Percentiles rank a stretch among this genome's conserved stretches.
Evolutionary conservation across 2,113 vertebrate species (phyloP).

Genomic region (Dascyllus trimaculatus): DNA sequence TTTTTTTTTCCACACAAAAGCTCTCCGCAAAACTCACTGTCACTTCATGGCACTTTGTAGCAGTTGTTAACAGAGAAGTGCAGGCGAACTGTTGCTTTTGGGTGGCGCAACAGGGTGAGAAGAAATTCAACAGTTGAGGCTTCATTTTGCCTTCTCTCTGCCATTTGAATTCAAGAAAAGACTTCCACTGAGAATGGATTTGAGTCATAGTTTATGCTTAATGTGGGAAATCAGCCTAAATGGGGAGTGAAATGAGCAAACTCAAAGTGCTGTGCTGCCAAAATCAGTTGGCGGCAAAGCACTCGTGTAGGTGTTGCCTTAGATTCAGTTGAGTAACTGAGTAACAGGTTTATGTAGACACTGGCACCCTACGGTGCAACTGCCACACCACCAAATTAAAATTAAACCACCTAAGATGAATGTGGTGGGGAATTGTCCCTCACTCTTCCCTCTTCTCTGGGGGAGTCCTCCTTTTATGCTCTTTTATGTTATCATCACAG

Average conservation of each 20-base stretch:
- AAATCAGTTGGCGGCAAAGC: slow-evolving; percentile 36
- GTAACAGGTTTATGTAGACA: slow-evolving; percentile 59
- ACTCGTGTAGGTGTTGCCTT: slow-evolving; percentile 49
- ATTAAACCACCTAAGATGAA: slow-evolving; percentile 48
- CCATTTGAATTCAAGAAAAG: slow-evolving; percentile 29
- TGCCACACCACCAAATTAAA: slow-evolving; percentile 46
- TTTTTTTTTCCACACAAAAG: not conserved
- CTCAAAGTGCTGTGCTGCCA: slow-evolving; percentile 19
- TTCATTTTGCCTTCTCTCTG: slow-evolving; percentile 2
- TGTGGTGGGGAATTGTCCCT: slow-evolving; percentile 7
- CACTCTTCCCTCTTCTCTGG: slow-evolving; percentile 7
- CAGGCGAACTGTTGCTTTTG: slow-evolving; percentile 1
- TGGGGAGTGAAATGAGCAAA: slow-evolving; percentile 47
- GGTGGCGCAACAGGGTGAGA: not conserved
- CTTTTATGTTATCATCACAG: slow-evolving; percentile 65
- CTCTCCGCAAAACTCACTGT: not conserved
- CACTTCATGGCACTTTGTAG: not conserved
- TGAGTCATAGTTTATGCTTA: slow-evolving; percentile 48
- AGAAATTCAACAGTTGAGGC: slow-evolving; percentile 1
- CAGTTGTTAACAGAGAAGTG: not conserved
- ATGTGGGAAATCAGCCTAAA: slow-evolving; percentile 58
- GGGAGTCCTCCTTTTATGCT: slow-evolving; percentile 26
- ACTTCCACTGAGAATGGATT: slow-evolving; percentile 29
- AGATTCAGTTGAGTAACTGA: slow-evolving; percentile 53
- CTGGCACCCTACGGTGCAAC: slow-evolving; percentile 28